phyloP scores from a whole-genome alignment of 2,888 invertebrate genomes.

The Drosophila affinis region DNA sequence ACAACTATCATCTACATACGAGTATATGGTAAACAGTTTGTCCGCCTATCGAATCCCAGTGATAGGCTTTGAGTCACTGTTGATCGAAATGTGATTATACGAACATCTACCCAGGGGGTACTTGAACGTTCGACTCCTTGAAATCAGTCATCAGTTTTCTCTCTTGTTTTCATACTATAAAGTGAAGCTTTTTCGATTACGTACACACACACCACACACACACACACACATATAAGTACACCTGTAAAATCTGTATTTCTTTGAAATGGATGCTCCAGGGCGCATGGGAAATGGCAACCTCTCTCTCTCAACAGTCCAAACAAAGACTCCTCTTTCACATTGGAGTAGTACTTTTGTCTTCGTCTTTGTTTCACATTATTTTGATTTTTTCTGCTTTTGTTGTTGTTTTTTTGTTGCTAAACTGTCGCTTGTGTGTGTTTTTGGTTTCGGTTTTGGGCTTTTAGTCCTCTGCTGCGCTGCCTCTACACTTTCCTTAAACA shows the following conservation, averaged over 20 bases:
- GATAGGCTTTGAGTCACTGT: not conserved
- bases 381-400: slow-evolving; percentile 19
- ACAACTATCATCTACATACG: no score
- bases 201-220: not conserved
- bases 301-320: slow-evolving; percentile 20
- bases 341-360: slow-evolving; percentile 23
- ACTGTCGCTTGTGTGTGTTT: slow-evolving; percentile 17
- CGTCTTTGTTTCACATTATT: slow-evolving; percentile 25
- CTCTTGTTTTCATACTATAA: not conserved
- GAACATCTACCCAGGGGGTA: not conserved
- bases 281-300: slow-evolving; percentile 10
- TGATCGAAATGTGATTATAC: not conserved
- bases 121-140: not conserved
- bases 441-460: not conserved
- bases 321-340: slow-evolving; percentile 22
- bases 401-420: slow-evolving; percentile 10
- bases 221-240: slow-evolving; percentile 24
- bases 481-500: slow-evolving; percentile 33
- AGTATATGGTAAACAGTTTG: no score
- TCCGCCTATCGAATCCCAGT: no score
- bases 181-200: not conserved
- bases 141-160: not conserved
- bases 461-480: slow-evolving; percentile 10
- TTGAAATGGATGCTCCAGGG: not conserved
- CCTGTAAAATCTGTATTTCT: slow-evolving; percentile 51